A percentile compares a stretch with the other conserved stretches of the same genome.
Evolutionary conservation across 2,888 invertebrate genomes (phyloP).

Genomic region (Drosophila planitibia): DNA sequence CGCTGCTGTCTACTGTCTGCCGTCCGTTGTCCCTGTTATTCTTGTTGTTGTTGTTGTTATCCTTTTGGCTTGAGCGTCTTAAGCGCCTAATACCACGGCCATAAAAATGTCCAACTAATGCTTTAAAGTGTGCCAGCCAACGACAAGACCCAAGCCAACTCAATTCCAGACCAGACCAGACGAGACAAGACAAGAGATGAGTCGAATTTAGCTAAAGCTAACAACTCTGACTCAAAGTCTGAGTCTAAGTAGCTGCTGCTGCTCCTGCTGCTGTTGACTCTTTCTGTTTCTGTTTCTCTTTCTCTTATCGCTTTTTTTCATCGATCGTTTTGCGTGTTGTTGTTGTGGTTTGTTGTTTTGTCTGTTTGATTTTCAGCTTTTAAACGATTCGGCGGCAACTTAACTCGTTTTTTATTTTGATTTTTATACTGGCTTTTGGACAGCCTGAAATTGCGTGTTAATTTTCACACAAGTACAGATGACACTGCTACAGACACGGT

Average conservation of each 20-base stretch:
- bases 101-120: constrained; percentile 82
- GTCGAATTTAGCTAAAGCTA: constrained; percentile 27
- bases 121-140: constrained; percentile 79
- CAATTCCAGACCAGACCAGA: constrained; percentile 27
- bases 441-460: constrained; percentile 77
- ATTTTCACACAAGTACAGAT: constrained; percentile 73
- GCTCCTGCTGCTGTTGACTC: constrained; percentile 13
- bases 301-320: constrained; percentile 61
- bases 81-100: constrained; percentile 81
- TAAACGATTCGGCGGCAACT: constrained; percentile 51
- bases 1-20: constrained; percentile 29
- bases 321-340: constrained; percentile 76
- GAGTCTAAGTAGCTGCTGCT: constrained; percentile 30
- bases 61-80: constrained; percentile 82
- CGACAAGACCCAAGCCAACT: constrained; percentile 54
- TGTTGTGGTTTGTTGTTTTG: constrained; percentile 26
- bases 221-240: constrained; percentile 13
- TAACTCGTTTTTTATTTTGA: constrained; percentile 66
- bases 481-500: constrained; percentile 24
- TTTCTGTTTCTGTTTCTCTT: constrained; percentile 48
- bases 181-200: constrained; percentile 24
- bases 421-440: constrained; percentile 55
- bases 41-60: constrained; percentile 70
- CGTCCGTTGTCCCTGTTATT: constrained; percentile 28
- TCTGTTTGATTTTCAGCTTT: constrained; percentile 76